A percentile compares a stretch with the other conserved stretches of the same genome.
Conservation (phyloP, 2,797 vertebrate species). For the Ctenosaura bakeri region DNA sequence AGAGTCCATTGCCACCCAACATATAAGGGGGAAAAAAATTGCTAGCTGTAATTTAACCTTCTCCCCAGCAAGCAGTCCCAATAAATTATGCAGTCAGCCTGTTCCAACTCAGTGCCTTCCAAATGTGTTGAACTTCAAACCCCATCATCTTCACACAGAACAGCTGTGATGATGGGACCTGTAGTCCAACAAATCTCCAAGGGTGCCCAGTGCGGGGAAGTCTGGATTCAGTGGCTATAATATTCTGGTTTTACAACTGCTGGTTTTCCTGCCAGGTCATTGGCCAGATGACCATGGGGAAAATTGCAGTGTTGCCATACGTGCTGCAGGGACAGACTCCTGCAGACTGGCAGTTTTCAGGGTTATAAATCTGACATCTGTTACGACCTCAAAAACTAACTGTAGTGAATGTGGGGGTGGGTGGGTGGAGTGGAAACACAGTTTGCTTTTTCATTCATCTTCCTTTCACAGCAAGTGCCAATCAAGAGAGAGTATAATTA, state of each 20-base stretch:
- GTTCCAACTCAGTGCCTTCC: not conserved
- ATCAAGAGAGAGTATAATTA: conserved; percentile 67
- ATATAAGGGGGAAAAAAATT: conserved; percentile 14
- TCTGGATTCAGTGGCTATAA: conserved; percentile 56
- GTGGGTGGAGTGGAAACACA: conserved; percentile 2
- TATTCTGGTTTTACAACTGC: conserved; percentile 65
- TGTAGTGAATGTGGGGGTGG: conserved; percentile 44
- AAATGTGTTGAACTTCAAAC: not conserved
- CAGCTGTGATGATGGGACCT: not conserved
- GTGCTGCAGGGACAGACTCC: conserved; percentile 51
- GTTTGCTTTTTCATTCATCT: conserved; percentile 53
- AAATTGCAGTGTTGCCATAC: conserved; percentile 28
- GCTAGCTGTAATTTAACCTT: conserved; percentile 44
- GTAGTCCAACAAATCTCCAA: not conserved
- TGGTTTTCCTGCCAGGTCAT: conserved; percentile 55
- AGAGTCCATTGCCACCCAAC: conserved; percentile 56
- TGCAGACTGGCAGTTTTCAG: conserved; percentile 34
- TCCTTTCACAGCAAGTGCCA: conserved; percentile 65
- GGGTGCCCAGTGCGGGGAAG: conserved; percentile 26
- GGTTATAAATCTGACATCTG: conserved; percentile 69
- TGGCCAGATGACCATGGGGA: conserved; percentile 52
- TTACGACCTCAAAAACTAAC: conserved; percentile 68
- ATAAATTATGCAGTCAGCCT: not conserved
- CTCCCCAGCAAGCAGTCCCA: not conserved
- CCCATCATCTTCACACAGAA: not conserved